A percentile compares a stretch with the other conserved stretches of the same genome.
These are phyloP conservation scores for Noctua fimbriata DNA, from an alignment of 2,888 invertebrate species.

Conservation along the genomic window DNA sequence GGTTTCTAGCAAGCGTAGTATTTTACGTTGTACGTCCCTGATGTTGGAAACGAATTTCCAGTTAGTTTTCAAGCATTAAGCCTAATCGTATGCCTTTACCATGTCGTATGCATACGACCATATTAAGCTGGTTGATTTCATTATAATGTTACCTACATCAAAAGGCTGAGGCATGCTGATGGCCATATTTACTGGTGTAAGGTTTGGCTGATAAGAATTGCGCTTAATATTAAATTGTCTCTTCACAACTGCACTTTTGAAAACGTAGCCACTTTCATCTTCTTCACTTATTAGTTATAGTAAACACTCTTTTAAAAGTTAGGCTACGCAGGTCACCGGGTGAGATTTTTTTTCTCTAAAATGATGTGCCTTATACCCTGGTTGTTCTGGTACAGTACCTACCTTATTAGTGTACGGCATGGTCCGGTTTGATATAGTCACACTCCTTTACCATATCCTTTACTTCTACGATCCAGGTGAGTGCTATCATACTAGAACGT, in stretches of 20 bases:
- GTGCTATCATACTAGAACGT: conserved; percentile 55
- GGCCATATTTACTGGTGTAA: not conserved
- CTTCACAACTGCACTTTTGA: not conserved
- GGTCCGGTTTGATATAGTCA: not conserved
- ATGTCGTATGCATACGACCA: not conserved
- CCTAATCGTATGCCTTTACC: not conserved
- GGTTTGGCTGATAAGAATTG: not conserved
- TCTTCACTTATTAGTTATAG: not conserved
- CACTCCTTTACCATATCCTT: conserved; percentile 6
- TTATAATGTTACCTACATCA: no score
- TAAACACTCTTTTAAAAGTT: not conserved
- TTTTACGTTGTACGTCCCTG: conserved; percentile 42
- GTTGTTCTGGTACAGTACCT: not conserved
- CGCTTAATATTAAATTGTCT: not conserved
- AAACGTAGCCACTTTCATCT: not conserved
- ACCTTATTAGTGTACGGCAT: not conserved
- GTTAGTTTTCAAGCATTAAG: not conserved
- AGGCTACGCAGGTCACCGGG: not conserved
- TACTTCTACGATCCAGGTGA: conserved; percentile 17
- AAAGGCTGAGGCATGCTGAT: not conserved
- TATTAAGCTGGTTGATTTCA: not conserved
- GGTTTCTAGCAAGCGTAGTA: conserved; percentile 53
- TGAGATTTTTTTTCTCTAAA: not conserved
- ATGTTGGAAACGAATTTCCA: conserved; percentile 30
- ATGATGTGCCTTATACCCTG: not conserved